Evolutionary conservation across 2,797 vertebrate species (phyloP), one percentile per base, ranked within the genome.

Genomic region (Epinephelus awoara): DNA sequence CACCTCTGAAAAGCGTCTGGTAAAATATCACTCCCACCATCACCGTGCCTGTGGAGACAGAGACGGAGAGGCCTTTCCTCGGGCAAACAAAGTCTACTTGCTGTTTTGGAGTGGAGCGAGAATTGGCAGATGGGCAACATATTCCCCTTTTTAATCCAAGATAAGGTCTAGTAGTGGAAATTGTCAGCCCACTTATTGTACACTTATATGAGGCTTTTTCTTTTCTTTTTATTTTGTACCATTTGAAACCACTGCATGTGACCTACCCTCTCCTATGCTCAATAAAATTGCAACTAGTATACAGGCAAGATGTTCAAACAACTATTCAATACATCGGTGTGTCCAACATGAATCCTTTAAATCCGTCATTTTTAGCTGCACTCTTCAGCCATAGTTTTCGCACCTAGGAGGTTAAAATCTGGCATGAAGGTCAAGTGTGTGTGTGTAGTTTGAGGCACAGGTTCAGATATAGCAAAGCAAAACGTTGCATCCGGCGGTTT

Each of bases 61-160:
- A 18, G 34, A 14, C 58, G n/a, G 50, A 52, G 68, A 85, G 72
- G 72, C 61, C 55, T 74, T 70, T 76, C 86, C 79, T 82, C 67
- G 51, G 77, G 84, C 83, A 56, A 82, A 79, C 55, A 62, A 70
- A 87, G 86, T 10, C 40, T 75, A 80, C 82, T 88, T 80, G 84
- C 82, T 72, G 76, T 84, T 72, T 83, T 86, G 80, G 1, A 90
- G 77, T 64, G 72, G 63, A 75, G 82, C 13, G 72, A 72, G 73
- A 85, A 70, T 65, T 42, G 78, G 64, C 75, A 84, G 85, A 82
- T 74, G 66, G 58, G 71, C 62, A 78, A 75, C 78, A 77, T 15
- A 38, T 72, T 71, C 61, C 66, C 21, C 65, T 83, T 83, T 82
- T 73, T 40, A 81, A 79, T 56, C 54, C 52, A 52, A 77, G 72